A percentile compares a stretch with the other conserved stretches of the same genome.
Conservation (phyloP, 2,797 vertebrate genomes). For the Gallinago stenura region DNA sequence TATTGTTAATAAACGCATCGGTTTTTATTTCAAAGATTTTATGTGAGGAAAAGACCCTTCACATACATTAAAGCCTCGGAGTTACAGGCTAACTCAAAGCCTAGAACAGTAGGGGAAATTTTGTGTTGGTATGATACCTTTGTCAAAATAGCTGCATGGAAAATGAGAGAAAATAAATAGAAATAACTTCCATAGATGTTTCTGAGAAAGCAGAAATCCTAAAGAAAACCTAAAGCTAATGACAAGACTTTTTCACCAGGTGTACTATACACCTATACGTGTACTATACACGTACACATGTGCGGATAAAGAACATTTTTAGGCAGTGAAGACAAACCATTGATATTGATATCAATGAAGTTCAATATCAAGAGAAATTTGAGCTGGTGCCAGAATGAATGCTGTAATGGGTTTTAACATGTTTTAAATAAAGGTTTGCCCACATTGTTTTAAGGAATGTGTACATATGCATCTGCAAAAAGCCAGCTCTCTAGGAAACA, state of each 20-base stretch:
- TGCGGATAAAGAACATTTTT: neutral
- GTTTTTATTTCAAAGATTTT: neutral
- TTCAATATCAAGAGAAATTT: neutral
- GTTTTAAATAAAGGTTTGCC: neutral
- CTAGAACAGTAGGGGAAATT: neutral
- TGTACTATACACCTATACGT: neutral
- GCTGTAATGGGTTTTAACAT: neutral
- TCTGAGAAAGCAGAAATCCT: neutral
- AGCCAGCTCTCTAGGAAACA: neutral
- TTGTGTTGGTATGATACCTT: neutral
- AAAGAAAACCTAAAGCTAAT: neutral
- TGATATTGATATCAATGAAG: too few species aligned
- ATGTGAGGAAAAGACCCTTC: neutral
- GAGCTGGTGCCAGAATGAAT: neutral
- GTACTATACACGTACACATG: accelerated
- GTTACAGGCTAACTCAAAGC: neutral
- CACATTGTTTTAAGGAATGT: neutral
- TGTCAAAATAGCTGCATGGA: neutral
- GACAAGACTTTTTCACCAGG: neutral
- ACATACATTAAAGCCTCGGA: neutral
- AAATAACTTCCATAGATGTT: neutral
- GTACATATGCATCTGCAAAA: neutral
- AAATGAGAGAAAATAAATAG: neutral
- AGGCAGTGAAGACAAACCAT: neutral
- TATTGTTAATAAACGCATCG: neutral